These are phyloP conservation scores for Nephrotoma appendiculata DNA, from an alignment of 2,888 invertebrate genomes.

Conservation along the genomic window DNA sequence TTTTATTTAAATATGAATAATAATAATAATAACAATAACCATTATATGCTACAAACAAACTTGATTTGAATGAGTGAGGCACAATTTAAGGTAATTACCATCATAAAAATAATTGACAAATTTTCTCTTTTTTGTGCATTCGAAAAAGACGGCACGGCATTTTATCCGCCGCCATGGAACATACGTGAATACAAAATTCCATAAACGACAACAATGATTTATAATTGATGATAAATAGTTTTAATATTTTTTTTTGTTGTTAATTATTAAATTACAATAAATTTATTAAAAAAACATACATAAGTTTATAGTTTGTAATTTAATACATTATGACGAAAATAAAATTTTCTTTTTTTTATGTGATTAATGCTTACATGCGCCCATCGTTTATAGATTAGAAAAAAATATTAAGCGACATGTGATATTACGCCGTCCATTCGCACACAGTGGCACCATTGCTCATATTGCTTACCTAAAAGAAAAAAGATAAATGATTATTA, in stretches of 20 bases:
- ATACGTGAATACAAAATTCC: not conserved
- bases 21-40: not conserved
- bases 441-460: not conserved
- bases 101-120: not conserved
- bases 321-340: not conserved
- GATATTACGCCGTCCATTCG: not conserved
- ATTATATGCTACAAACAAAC: not conserved
- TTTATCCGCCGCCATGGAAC: not conserved
- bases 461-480: not conserved
- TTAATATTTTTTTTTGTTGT: not conserved
- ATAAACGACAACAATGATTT: not conserved
- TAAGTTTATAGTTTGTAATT: not conserved
- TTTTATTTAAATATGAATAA: not conserved
- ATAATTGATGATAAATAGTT: not conserved
- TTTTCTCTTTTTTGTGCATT: not conserved
- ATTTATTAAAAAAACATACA: not conserved
- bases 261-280: not conserved
- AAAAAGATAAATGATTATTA: not conserved
- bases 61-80: not conserved
- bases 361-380: not conserved
- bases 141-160: not conserved
- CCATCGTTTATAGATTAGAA: not conserved
- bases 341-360: not conserved
- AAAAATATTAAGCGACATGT: not conserved
- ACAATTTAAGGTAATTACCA: not conserved